Evolutionary conservation across 2,113 vertebrate genomes (phyloP).

Genomic region (Aspiorhynchus laticeps): DNA sequence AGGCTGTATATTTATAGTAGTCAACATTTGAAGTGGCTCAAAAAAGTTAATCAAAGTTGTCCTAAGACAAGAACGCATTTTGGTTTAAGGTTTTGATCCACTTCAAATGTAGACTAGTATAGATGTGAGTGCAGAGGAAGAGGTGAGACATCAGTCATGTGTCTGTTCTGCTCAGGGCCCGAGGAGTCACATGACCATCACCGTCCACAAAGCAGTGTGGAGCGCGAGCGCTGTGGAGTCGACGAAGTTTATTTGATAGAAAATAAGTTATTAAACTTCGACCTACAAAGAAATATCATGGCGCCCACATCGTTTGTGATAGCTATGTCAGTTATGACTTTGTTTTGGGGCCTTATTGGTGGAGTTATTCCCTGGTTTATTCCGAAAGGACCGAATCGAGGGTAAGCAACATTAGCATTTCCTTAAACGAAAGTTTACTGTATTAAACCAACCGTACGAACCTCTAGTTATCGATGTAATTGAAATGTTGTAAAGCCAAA

Average conservation of each 20-base stretch:
- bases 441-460: neutral
- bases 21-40: too few species aligned
- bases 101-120: too few species aligned
- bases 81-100: too few species aligned
- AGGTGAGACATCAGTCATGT: slow-evolving; percentile 11
- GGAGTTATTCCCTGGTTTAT: slow-evolving; percentile 88
- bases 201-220: neutral
- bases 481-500: neutral
- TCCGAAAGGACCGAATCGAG: slow-evolving; percentile 92
- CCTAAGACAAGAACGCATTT: too few species aligned
- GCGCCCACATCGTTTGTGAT: slow-evolving; percentile 80
- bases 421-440: neutral
- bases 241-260: neutral
- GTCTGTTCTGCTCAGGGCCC: neutral
- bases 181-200: slow-evolving; percentile 14
- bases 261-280: neutral
- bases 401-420: slow-evolving; percentile 81
- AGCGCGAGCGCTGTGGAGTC: neutral
- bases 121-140: neutral
- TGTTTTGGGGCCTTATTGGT: slow-evolving; percentile 90
- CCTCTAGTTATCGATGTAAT: neutral
- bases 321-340: slow-evolving; percentile 85
- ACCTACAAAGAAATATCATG: slow-evolving; percentile 67
- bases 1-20: too few species aligned
- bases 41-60: too few species aligned